Percentiles rank a stretch among this genome's conserved stretches.
phyloP scores from a whole-genome alignment of 92 coral and sea anemone genomes.

The Epizoanthus fatuus region DNA sequence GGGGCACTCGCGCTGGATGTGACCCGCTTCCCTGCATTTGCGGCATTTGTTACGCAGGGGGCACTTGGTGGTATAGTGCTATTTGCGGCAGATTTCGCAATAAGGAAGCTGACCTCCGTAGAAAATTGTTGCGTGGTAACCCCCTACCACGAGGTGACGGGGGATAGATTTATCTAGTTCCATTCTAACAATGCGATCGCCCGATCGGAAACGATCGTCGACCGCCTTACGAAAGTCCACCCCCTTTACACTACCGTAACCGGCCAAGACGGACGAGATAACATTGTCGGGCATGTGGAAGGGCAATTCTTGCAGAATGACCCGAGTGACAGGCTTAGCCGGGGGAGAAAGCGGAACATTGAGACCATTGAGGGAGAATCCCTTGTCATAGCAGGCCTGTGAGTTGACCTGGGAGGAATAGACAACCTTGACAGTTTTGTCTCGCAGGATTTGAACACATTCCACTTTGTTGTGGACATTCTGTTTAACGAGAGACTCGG shows the following conservation, averaged over 20 bases:
- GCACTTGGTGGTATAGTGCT: neutral
- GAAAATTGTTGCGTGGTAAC: neutral
- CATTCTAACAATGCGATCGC: neutral
- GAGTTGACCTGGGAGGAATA: too few relatives aligned
- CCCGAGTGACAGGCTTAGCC: too few relatives aligned
- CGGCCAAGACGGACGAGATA: neutral
- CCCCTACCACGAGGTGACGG: neutral
- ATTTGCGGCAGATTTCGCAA: neutral
- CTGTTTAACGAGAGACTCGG: too few relatives aligned
- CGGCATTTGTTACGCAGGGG: slow-evolving; percentile 1
- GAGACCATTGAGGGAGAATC: too few relatives aligned
- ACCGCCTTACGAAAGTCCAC: neutral
- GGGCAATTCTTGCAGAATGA: too few relatives aligned
- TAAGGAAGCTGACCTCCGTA: neutral
- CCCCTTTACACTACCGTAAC: neutral
- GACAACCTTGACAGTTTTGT: too few relatives aligned
- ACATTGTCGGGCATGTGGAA: too few relatives aligned
- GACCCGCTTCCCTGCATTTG: neutral
- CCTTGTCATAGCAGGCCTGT: too few relatives aligned
- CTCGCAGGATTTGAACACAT: too few relatives aligned
- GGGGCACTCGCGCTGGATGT: neutral
- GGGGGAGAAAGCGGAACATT: too few relatives aligned
- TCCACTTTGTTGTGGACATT: too few relatives aligned
- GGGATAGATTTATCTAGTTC: neutral
- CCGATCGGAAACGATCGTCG: neutral